Evolutionary conservation across 2,113 vertebrate genomes (phyloP).

Genomic region (Vanacampus margaritifer): DNA sequence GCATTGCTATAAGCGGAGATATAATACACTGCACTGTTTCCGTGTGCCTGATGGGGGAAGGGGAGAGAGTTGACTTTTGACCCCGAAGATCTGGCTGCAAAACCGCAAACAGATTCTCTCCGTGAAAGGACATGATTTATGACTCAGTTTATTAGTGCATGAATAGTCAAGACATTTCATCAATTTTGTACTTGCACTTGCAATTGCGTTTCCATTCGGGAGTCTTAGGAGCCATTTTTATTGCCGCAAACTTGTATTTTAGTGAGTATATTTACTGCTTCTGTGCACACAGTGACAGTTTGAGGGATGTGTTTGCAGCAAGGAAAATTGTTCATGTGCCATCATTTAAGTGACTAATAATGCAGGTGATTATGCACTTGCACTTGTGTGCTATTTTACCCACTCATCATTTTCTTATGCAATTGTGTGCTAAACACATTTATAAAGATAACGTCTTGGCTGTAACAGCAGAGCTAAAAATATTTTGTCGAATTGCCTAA

Average conservation of each 20-base stretch:
- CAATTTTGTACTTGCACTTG: neutral
- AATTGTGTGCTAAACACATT: neutral
- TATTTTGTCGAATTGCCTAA: no score
- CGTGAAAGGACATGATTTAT: constrained; percentile 1
- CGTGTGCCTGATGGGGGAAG: neutral
- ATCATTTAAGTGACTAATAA: constrained; percentile 11
- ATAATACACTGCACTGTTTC: neutral
- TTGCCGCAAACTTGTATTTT: neutral
- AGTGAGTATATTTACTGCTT: neutral
- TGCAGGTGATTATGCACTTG: neutral
- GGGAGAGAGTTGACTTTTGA: constrained; percentile 21
- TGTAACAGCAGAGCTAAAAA: no score
- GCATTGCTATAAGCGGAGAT: neutral
- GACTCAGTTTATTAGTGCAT: constrained; percentile 4
- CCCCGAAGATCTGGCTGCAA: constrained; percentile 13
- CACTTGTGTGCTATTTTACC: constrained; percentile 4
- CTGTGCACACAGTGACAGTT: neutral
- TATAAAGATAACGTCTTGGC: neutral
- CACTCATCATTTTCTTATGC: neutral
- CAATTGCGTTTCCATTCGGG: neutral
- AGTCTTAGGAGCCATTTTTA: neutral
- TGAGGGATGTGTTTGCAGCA: neutral
- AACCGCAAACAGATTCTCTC: constrained; percentile 12
- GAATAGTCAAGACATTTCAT: constrained; percentile 13
- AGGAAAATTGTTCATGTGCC: neutral